Conservation (phyloP, 2,113 vertebrate genomes). For the Riparia riparia region DNA sequence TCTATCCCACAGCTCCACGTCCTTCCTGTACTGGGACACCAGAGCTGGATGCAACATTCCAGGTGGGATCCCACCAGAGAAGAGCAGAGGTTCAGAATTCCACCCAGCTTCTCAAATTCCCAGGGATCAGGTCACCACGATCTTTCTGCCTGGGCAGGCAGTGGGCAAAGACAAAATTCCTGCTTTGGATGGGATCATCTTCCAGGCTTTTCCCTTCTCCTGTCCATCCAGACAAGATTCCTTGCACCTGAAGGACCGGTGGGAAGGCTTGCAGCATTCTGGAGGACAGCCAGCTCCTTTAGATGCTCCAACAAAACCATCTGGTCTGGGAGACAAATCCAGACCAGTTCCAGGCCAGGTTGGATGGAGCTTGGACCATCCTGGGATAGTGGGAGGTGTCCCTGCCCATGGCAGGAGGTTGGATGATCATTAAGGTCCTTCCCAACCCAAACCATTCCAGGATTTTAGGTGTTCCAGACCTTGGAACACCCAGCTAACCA, state of each 20-base stretch:
- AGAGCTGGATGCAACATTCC: neutral
- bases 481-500: neutral
- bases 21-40: neutral
- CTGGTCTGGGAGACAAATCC: neutral
- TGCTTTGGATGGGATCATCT: neutral
- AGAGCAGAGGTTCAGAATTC: neutral
- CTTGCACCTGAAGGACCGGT: neutral
- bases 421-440: neutral
- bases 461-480: neutral
- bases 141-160: neutral
- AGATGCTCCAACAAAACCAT: neutral
- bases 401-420: neutral
- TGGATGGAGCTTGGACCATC: neutral
- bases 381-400: neutral
- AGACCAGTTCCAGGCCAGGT: neutral
- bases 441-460: neutral
- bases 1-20: fast-evolving
- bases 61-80: neutral
- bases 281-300: neutral
- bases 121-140: neutral
- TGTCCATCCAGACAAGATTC: neutral
- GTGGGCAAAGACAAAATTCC: neutral
- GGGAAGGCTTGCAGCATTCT: neutral
- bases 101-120: neutral
- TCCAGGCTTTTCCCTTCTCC: neutral